Conservation (phyloP, 1,140 invertebrate species). For the Lethrus apterus region DNA sequence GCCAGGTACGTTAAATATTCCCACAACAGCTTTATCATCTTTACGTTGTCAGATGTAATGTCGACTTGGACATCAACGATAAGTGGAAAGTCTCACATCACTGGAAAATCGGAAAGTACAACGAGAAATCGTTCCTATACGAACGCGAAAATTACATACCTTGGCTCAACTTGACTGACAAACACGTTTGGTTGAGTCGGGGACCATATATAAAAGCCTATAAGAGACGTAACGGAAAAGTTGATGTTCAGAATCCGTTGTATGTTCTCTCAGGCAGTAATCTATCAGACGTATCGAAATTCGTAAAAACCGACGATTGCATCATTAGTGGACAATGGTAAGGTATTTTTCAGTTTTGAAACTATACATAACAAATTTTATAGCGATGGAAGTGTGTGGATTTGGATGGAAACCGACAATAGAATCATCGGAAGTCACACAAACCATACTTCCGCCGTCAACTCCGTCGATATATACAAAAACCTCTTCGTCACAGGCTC, state of each 20-base stretch:
- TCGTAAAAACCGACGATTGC: constrained; percentile 23
- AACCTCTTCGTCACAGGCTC: constrained; percentile 22
- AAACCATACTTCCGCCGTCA: constrained; percentile 20
- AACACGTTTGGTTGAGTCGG: constrained; percentile 28
- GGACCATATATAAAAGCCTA: constrained; percentile 23
- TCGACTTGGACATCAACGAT: constrained; percentile 20
- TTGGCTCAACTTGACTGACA: constrained; percentile 24
- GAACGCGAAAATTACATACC: constrained; percentile 25
- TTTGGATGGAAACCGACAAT: constrained; percentile 15
- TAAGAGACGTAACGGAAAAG: constrained; percentile 20
- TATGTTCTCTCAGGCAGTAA: constrained; percentile 14
- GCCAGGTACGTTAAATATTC: constrained; percentile 17
- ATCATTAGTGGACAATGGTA: constrained; percentile 28
- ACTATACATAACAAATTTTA: constrained; percentile 8
- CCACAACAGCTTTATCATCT: constrained; percentile 3
- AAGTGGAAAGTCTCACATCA: constrained; percentile 28
- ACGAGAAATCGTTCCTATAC: constrained; percentile 21
- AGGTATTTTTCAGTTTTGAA: constrained; percentile 10
- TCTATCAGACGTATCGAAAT: constrained; percentile 24
- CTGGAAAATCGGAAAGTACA: constrained; percentile 29
- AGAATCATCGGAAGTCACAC: constrained; percentile 14
- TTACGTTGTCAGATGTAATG: constrained; percentile 20
- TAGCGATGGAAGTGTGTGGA: constrained; percentile 21
- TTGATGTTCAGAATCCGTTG: constrained; percentile 14
- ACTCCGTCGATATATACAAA: constrained; percentile 21